Evolutionary conservation across 92 coral and sea anemone species (phyloP), one percentile per base, ranked within the genome.

Genomic region (Parazoanthus darwini): DNA sequence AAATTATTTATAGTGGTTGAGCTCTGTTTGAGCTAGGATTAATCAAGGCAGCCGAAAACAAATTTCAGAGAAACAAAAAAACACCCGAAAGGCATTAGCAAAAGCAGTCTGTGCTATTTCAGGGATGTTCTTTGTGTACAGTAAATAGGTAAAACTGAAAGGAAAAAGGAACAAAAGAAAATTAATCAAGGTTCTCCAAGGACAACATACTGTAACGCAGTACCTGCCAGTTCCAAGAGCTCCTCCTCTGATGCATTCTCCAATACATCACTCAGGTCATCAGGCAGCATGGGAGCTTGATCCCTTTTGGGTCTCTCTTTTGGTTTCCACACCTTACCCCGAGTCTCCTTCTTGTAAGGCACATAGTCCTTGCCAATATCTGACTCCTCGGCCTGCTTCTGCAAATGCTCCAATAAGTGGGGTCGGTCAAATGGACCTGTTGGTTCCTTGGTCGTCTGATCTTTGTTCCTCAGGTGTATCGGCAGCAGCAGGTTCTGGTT

Each of bases 231-330:
- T 81, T 96, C 99, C 77, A 96, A 88, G 80, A 96, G 81, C 80
- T 96, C 98, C 75, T 96, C 99, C 22, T 91, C 98, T 16, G 99
- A 93, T 0, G 99, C 99, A 88, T 96, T 96, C 73, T 96, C 99
- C 79, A 96, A 86, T 58, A 96, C 96, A 20, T 93, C 99, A 80
- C 93, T 93, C 46, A 96, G 90, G 79, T 96, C 99, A 74, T 96
- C 99, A 1, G 99, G 99, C 33, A 96, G 94, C 82, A 93, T 85
- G 2, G 96, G 89, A 5, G 90, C 80, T 43, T 91, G 91, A 7
- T 94, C 94, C 26, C 59, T 77, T 74, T 88, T 90, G 23, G 94
- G 90, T 51, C 84, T 79, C 81, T 92, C 92, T 43, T 90, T 94
- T 16, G 93, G 89, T n/a, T 88, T 91, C 91, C 91, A 95, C 2